A percentile compares a stretch with the other conserved stretches of the same genome.
These are phyloP conservation scores for Macrotis lagotis DNA, from an alignment of 2,113 vertebrate genomes.

Conservation along the genomic window DNA sequence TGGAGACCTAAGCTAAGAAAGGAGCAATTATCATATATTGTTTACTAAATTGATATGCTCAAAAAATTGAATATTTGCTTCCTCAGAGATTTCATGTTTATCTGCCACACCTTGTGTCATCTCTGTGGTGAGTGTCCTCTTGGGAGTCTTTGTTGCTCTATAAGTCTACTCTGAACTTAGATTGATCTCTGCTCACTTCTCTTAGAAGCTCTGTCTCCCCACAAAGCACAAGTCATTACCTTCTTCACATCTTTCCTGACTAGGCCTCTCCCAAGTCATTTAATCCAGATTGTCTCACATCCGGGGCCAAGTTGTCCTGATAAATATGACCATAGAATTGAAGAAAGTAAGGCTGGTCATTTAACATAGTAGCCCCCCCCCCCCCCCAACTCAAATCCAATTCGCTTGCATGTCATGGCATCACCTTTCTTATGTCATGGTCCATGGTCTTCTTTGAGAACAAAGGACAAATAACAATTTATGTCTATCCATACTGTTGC, in stretches of 20 bases:
- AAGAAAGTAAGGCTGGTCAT: too few species aligned
- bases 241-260: not conserved
- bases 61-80: not conserved
- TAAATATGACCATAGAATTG: too few species aligned
- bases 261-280: too few species aligned
- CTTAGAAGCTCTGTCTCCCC: not conserved
- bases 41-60: not conserved
- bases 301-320: too few species aligned
- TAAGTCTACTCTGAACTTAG: not conserved
- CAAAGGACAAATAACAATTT: too few species aligned
- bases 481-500: too few species aligned
- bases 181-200: not conserved
- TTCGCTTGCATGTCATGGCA: too few species aligned
- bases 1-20: not conserved
- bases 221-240: not conserved
- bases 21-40: not conserved
- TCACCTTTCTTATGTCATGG: too few species aligned
- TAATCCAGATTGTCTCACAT: too few species aligned
- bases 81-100: not conserved
- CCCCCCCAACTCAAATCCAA: too few species aligned
- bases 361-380: too few species aligned
- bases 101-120: not conserved
- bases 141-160: not conserved
- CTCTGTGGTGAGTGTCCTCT: not conserved
- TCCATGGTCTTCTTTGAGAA: too few species aligned